phyloP scores from a whole-genome alignment of 2,888 invertebrate species.

The Epicampocera succincta region DNA sequence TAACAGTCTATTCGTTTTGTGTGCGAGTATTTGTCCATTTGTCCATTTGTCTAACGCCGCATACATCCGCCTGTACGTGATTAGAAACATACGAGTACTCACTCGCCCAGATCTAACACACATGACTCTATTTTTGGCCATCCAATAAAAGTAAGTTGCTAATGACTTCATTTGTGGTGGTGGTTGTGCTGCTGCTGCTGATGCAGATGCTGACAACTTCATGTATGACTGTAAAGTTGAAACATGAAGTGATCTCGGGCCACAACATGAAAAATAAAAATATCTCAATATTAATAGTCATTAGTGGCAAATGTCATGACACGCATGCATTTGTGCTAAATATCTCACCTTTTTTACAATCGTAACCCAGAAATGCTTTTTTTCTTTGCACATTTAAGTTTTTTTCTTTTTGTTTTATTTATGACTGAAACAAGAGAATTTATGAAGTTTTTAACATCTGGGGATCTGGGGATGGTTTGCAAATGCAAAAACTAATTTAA shows the following conservation, averaged over 20 bases:
- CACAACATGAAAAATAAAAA: conserved; percentile 20
- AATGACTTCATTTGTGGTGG: conserved; percentile 62
- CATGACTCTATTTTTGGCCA: conserved; percentile 52
- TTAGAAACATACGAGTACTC: neutral
- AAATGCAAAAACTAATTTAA: neutral
- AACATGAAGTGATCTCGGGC: conserved; percentile 57
- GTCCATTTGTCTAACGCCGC: conserved; percentile 38
- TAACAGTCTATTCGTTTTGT: conserved; percentile 61
- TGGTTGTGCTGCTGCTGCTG: neutral
- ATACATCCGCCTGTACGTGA: conserved; percentile 44
- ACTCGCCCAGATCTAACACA: conserved; percentile 15
- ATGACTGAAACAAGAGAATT: conserved; percentile 36
- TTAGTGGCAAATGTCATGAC: conserved; percentile 70
- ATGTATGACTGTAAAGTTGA: conserved; percentile 31
- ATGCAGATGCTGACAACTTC: conserved; percentile 43
- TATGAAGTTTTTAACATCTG: conserved; percentile 38
- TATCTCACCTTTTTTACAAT: conserved; percentile 65
- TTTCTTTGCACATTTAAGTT: conserved; percentile 67
- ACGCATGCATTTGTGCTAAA: conserved; percentile 70
- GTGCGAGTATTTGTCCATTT: conserved; percentile 43
- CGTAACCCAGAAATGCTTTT: conserved; percentile 62
- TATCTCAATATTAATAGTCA: conserved; percentile 59
- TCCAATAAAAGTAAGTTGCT: conserved; percentile 52
- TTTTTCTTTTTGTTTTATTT: conserved; percentile 48
- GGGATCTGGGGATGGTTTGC: conserved; percentile 4